Evolutionary conservation across 2,113 vertebrate genomes (phyloP), one percentile per base, ranked within the genome.

Genomic region (Rissa tridactyla): DNA sequence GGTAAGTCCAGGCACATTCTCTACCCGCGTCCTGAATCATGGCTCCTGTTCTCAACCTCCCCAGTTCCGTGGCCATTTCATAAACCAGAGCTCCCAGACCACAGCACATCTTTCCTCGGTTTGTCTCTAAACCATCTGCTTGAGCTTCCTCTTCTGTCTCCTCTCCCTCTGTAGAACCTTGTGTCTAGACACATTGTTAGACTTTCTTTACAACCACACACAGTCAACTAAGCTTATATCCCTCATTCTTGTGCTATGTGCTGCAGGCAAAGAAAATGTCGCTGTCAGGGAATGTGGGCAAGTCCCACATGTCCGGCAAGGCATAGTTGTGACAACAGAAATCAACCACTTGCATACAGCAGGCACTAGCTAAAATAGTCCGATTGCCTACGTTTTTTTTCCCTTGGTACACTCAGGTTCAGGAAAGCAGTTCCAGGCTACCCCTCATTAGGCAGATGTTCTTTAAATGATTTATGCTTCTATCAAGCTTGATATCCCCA

Each of bases 381-480:
- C 76, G n/a, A n/a, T 5, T 78, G 58, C 79, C 72, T 79, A 30
- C 42, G 11, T 46, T 61, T 82, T 23, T 49, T 81, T 34, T 20
- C 90, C 91, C 82, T 66, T 64, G 62, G 86, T 71, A 92, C 72
- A 27, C 51, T 73, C 81, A 47, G 55, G 86, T 95, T 94, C 60
- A 70, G 84, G 88, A 86, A 96, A 94, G 92, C 91, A 90, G 90
- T 89, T 95, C 92, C 94, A 95, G 88, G 96, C 94, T 96, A 94
- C 66, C 88, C 83, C 94, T 96, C 94, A 93, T 97, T 97, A 95
- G 92, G 92, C 95, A 97, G 96, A 97, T 95, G 94, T 94, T 95
- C 85, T 93, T 93, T 94, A 90, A 96, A 90, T 97, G 97, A 97
- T 97, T 97, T 97, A 98, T 97, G 95, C 72, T 86, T 96, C 96